Conservation (phyloP, 2,113 vertebrate genomes). For the Tragelaphus imberbis region DNA sequence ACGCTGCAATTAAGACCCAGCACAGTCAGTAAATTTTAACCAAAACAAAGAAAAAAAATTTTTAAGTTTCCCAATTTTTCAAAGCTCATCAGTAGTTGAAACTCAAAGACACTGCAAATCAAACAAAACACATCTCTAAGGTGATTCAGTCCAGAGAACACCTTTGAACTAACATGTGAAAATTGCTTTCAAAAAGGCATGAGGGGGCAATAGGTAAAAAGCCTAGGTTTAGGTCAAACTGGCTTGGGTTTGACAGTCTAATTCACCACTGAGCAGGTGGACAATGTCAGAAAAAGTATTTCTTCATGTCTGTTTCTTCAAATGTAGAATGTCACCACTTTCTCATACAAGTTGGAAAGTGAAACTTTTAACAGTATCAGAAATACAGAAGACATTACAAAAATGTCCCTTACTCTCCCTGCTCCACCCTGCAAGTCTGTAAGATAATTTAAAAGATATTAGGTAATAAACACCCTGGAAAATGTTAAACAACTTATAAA, state of each 20-base stretch:
- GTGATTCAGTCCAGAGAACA: not conserved
- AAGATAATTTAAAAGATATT: not conserved
- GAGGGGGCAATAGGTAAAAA: not conserved
- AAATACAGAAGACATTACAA: not conserved
- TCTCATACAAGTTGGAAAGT: not conserved
- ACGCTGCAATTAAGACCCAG: not conserved
- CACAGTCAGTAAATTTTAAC: not conserved
- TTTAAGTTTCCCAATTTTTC: not conserved
- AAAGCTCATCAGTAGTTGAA: not conserved
- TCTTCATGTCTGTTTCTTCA: constrained; percentile 6
- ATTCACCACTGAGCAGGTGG: not conserved
- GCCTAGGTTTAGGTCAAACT: not conserved
- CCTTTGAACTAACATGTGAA: not conserved
- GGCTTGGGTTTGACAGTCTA: not conserved
- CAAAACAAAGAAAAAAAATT: not conserved
- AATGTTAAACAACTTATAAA: not conserved
- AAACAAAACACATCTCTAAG: not conserved
- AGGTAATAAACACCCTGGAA: not conserved
- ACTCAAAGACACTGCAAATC: not conserved
- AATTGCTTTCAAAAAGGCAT: not conserved
- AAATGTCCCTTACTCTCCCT: not conserved
- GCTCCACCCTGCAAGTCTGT: not conserved
- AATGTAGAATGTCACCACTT: not conserved
- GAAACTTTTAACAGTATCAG: not conserved
- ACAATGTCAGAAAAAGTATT: not conserved